Evolutionary conservation across 2,888 invertebrate genomes (phyloP), one percentile per base, ranked within the genome.

Genomic region (Leucoma salicis): DNA sequence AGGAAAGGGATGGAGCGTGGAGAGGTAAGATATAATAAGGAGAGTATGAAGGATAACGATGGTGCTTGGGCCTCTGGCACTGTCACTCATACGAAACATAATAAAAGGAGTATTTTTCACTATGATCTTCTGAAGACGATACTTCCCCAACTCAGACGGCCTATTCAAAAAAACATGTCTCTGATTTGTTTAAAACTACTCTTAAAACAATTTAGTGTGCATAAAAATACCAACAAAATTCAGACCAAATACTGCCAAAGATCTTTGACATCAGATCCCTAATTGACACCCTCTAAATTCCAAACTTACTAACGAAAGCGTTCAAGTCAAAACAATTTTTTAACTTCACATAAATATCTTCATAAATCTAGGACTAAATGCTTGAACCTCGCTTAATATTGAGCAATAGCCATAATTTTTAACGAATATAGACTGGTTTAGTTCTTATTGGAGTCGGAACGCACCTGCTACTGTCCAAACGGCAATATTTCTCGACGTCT

Each of bases 401-500:
- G 55, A 50, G 60, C 60, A 63, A 74, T 70, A 67, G 63, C 57
- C 63, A 52, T 74, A 70, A 67, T 57, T 77, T 66, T 63, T 62
- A 67, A 66, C 55, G 48, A 53, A 66, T 70, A 66, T 65, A 70
- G 65, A 57, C 54, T 56, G 47, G 44, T 59, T 49, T 56, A 53
- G 52, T 57, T 66, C 64, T 70, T 77, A 75, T 75, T 77, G 72
- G 64, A 59, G 62, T 74, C 67, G 70, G 63, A 50, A 63, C 63
- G 65, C 83, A 83, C 82, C 82, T 82, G 84, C 77, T 76, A 53
- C 65, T 57, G 52, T 61, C 61, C 71, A 57, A 74, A 53, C 49
- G 51, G 81, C 66, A 70, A 82, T 83, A 82, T 78, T 70, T 81
- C 75, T 71, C 58, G 61, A 64, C 61, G 69, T 67, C 63, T 60